Evolutionary conservation across 2,888 invertebrate species (phyloP).

Genomic region (Thera britannica): DNA sequence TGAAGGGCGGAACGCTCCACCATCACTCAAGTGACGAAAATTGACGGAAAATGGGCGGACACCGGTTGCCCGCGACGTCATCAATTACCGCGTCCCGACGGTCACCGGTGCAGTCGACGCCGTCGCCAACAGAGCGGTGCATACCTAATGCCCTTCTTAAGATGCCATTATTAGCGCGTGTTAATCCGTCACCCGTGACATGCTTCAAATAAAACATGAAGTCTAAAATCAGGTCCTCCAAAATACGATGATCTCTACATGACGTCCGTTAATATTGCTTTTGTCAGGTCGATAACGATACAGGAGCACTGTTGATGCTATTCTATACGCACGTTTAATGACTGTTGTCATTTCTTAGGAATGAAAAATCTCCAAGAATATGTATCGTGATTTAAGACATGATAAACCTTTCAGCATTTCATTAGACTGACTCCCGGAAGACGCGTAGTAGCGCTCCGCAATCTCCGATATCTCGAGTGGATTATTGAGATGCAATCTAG

Average conservation of each 20-base stretch:
- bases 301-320: background rate
- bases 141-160: slow-evolving; percentile 73
- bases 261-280: background rate
- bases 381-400: slow-evolving; percentile 24
- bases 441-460: slow-evolving; percentile 64
- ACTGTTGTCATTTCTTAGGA: background rate
- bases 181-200: slow-evolving; percentile 48
- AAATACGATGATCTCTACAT: background rate
- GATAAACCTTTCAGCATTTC: slow-evolving; percentile 47
- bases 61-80: slow-evolving; percentile 82
- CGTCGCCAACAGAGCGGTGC: slow-evolving; percentile 64
- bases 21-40: slow-evolving; percentile 85
- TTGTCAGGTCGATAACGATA: background rate
- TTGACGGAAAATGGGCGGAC: slow-evolving; percentile 86
- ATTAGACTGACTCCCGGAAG: slow-evolving; percentile 68
- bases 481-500: slow-evolving; percentile 83
- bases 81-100: slow-evolving; percentile 82
- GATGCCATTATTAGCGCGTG: slow-evolving; percentile 63
- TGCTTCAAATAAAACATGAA: slow-evolving; percentile 34
- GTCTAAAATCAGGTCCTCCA: slow-evolving; percentile 2
- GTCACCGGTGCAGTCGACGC: slow-evolving; percentile 71
- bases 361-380: background rate
- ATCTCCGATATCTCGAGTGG: slow-evolving; percentile 74
- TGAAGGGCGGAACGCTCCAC: slow-evolving; percentile 77
- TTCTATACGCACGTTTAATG: background rate